These are phyloP conservation scores for Colostygia pectinataria DNA, from an alignment of 2,888 invertebrate genomes.

Conservation along the genomic window DNA sequence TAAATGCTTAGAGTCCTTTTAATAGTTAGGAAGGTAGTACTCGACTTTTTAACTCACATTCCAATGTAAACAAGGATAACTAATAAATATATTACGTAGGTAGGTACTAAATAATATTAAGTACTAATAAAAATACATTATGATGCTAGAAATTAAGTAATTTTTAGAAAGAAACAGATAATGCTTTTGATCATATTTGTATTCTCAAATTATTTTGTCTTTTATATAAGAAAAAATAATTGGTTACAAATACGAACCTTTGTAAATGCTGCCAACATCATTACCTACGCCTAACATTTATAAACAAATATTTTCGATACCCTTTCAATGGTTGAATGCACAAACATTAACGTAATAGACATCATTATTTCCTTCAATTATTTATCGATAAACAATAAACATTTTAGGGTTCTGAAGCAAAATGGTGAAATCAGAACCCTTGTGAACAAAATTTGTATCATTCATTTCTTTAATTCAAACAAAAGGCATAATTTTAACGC, in stretches of 20 bases:
- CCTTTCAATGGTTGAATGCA: constrained; percentile 53
- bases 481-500: too few species aligned
- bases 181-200: not conserved
- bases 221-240: constrained; percentile 21
- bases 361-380: constrained; percentile 64
- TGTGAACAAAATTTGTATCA: constrained; percentile 1
- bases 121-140: too few species aligned
- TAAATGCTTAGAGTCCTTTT: too few species aligned
- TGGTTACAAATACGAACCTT: constrained; percentile 23
- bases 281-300: constrained; percentile 33
- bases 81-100: too few species aligned
- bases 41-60: too few species aligned
- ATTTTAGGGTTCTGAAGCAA: constrained; percentile 3
- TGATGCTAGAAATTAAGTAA: too few species aligned
- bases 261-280: constrained; percentile 32
- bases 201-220: not conserved
- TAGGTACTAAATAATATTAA: too few species aligned
- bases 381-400: constrained; percentile 48
- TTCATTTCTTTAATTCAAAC: too few species aligned
- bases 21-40: too few species aligned
- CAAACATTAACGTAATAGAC: constrained; percentile 52
- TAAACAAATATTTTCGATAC: constrained; percentile 48
- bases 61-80: too few species aligned
- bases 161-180: too few species aligned
- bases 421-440: not conserved